Base-by-base conservation (phyloP, 2,113 vertebrate species). In the Triplophysa tibetana region DNA sequence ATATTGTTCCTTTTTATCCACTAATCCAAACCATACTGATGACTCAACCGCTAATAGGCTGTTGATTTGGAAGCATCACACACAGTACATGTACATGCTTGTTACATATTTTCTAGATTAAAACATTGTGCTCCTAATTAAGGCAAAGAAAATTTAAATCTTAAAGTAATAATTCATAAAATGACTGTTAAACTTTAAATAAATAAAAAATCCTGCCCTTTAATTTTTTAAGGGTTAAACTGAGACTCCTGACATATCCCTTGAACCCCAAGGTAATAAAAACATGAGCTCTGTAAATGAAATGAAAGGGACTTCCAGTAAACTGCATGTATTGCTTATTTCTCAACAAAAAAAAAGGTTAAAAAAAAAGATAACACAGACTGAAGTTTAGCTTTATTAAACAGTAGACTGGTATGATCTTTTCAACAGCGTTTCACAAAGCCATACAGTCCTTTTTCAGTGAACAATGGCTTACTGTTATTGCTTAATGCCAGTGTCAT, bases 291-390 rank as follows among this genome's bases (percentile, higher is more conserved):
- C 43, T 54, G 66, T 23, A 52, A 29, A 54, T 50, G 23, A 26
- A 10, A 33, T 10, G 26, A 38, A 60, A 13, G 33, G 23, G 48
- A 48, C 58, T 43, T 17, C 52, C 54, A 61, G 54, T 38, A n/a
- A 68, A 41, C 43, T 45, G 43, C 13, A 79, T 17, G 12, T 48
- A 29, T 62, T 75, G 41, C 45, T 61, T 5, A 61, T 70, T 33
- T 21, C 60, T 21, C 24, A 26, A 48, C 52, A 29, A 60, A 61
- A 60, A 72, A 60, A 54, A 54, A n/a, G 73, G 79, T 70, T 13
- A 8, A 62, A 24, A 24, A n/a, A 24, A 24, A 24, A 84, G 81
- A 80, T 86, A 65, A 85, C 85, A 75, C 65, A 56, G 52, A 75
- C 33, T 62, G 58, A 43, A 62, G n/a, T 74, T 74, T 61, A 61